A percentile compares a stretch with the other conserved stretches of the same genome.
Evolutionary conservation across 37 sponge, comb jelly and placozoan species (phyloP).

Genomic region (Ianthella basta): DNA sequence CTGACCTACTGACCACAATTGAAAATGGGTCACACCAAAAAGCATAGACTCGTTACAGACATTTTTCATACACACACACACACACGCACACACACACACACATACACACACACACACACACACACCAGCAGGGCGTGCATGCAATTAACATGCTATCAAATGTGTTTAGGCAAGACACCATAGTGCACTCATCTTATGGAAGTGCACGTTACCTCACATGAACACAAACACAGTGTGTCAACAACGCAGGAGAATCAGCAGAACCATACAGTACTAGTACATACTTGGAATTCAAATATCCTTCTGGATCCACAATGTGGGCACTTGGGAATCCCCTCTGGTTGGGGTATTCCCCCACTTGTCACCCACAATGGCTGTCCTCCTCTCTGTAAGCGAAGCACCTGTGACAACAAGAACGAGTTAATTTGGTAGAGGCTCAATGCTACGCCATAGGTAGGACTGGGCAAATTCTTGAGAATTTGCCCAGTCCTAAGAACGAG

Average conservation of each 20-base stretch:
- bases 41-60: background rate
- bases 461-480: too few species aligned
- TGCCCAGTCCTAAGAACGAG: too few species aligned
- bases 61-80: background rate
- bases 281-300: conserved; percentile 86
- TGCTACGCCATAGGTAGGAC: too few species aligned
- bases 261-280: background rate
- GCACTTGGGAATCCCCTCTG: conserved; percentile 64
- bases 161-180: too few species aligned
- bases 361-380: conserved; percentile 75
- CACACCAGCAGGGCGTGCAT: background rate
- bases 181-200: too few species aligned
- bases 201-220: too few species aligned
- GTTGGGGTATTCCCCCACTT: conserved; percentile 8
- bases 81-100: conserved; percentile 24
- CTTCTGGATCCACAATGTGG: conserved; percentile 63
- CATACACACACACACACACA: conserved; percentile 37
- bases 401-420: conserved; percentile 33
- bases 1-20: too few species aligned
- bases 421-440: background rate
- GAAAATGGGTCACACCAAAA: background rate
- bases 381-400: conserved; percentile 71
- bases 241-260: background rate
- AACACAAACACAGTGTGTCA: background rate
- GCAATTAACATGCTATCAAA: background rate